Conservation (phyloP, 2,797 vertebrate species). For the Euthynnus affinis region DNA sequence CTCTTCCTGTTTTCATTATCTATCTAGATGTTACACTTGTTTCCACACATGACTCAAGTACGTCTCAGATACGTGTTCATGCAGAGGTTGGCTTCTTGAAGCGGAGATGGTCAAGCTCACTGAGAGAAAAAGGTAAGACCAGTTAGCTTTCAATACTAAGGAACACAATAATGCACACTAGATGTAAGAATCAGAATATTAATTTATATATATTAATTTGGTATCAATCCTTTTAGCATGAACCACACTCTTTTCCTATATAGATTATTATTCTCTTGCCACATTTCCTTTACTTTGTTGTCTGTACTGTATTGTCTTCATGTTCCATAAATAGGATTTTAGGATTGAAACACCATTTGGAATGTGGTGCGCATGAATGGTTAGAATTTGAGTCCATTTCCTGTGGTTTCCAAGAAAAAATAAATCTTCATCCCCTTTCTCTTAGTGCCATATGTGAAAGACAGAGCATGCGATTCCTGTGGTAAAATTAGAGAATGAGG, state of each 20-base stretch:
- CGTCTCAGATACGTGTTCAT: background rate
- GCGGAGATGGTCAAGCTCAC: background rate
- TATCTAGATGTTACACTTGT: constrained; percentile 7
- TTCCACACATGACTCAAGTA: constrained; percentile 13
- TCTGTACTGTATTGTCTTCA: background rate
- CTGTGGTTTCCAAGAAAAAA: constrained; percentile 63
- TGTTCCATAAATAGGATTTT: constrained; percentile 32
- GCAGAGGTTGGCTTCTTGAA: constrained; percentile 2
- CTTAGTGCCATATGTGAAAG: constrained; percentile 48
- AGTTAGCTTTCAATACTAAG: background rate
- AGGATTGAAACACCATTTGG: constrained; percentile 45
- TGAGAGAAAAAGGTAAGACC: background rate
- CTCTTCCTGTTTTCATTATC: constrained; percentile 4
- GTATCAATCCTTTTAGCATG: background rate
- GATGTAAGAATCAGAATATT: background rate
- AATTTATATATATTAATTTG: constrained; percentile 3
- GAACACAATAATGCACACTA: background rate
- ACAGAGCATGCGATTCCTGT: constrained; percentile 50
- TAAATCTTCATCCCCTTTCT: constrained; percentile 52
- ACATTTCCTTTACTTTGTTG: constrained; percentile 29
- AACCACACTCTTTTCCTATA: background rate
- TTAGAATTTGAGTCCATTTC: constrained; percentile 52
- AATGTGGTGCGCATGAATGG: constrained; percentile 26
- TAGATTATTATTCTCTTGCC: constrained; percentile 32
- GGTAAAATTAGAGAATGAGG: constrained; percentile 47